Conservation (phyloP, 2,113 vertebrate genomes). For the Myocastor coypus region DNA sequence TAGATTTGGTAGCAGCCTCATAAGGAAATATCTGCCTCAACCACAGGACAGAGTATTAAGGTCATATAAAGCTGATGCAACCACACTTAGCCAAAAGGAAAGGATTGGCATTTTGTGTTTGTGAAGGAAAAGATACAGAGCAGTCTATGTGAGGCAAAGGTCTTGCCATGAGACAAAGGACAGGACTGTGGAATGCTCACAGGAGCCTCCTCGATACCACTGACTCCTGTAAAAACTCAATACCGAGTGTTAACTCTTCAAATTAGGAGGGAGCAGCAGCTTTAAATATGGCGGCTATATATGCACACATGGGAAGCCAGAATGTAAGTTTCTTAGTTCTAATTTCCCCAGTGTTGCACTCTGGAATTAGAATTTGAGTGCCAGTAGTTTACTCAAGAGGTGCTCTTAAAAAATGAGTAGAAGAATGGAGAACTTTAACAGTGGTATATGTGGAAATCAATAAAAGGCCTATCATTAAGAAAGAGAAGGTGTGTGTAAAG, state of each 20-base stretch:
- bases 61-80: not conserved
- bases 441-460: not conserved
- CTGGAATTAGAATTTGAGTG: conserved; percentile 1
- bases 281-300: not conserved
- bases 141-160: not conserved
- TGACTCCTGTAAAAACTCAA: not conserved
- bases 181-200: not conserved
- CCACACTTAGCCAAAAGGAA: conserved; percentile 15
- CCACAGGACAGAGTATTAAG: conserved; percentile 46
- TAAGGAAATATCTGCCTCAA: not conserved
- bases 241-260: not conserved
- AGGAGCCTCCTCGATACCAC: not conserved
- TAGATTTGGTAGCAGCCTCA: not conserved
- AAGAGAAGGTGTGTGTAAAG: not conserved
- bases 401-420: not conserved
- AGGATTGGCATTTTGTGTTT: not conserved
- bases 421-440: not conserved
- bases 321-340: not conserved
- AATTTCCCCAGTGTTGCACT: not conserved
- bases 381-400: not conserved
- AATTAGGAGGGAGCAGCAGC: not conserved
- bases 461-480: not conserved
- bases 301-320: not conserved
- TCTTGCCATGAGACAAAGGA: not conserved
- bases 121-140: conserved; percentile 19